Base-by-base conservation (phyloP, 2,888 invertebrate genomes). In the Trissoscelio sp. region DNA sequence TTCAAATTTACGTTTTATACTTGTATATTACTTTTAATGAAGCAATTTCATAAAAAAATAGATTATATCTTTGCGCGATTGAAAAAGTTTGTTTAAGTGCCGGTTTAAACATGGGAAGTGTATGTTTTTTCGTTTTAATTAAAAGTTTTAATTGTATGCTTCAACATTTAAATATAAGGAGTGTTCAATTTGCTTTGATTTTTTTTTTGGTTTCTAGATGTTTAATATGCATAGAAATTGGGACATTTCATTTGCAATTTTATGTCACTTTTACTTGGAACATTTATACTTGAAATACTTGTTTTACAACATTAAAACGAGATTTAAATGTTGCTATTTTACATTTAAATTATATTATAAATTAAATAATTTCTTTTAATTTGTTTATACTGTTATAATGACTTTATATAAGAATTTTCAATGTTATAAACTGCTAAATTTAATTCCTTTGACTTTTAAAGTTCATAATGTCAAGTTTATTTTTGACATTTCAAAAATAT, bases 231-330 rank as follows among this genome's bases (percentile, higher is more conserved):
- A 70, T 58, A 70, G 37, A 48, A 37, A 58, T 48, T 70, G 48
- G 48, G 46, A 28, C 31, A 58, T 58, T 70, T 70, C 34, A 70
- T 37, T 57, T 46, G 57, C 57, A 34, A 42, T 69, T 69, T 69
- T 69, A 69, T 53, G 14, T 20, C 14, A 37, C 46, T 69, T 69
- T 57, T 46, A 46, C 55, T 42, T 14, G 7, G 7, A 7, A 11
- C 46, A 44, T 69, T 69, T 69, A 34, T 46, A 69, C 57, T 14
- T 34, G 69, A 69, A 69, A 69, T 69, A 57, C 57, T 57, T 46
- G 57, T 69, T 69, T 69, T 55, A 31, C 42, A 28, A n/a, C 66
- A n/a, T 24, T 22, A 14, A 51, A 20, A 1, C 24, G 7, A 31
- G 44, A 48, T 20, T 34, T 44, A 31, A 34, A 16, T 46, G 6